Base-by-base conservation (phyloP, 2,888 invertebrate species). In the Darwinula stevensoni region DNA sequence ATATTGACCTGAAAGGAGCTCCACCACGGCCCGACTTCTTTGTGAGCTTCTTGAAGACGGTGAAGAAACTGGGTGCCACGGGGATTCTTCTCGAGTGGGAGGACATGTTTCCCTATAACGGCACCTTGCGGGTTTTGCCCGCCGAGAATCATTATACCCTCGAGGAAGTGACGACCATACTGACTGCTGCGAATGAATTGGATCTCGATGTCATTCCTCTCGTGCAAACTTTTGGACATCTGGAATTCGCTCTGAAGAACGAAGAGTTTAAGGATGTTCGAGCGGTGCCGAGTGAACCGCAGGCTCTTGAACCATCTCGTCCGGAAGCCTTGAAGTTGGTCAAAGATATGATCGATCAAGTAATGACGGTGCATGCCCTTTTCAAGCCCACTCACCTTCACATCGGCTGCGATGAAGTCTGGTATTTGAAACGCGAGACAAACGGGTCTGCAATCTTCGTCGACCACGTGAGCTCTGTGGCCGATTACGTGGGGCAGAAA, bases 1-100 rank as follows among this genome's bases (percentile, higher is more conserved):
- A 80, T 49, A 49, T 80, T 15, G 82, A 80, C 51, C 50, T 80
- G 12, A 80, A 82, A 49, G 76, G 78, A 4, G 70, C 75, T 2
- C 74, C 76, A 1, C 71, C 71, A 0, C 65, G 63, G 41, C 43
- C 72, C 2, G 45, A 49, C 0, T 70, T 68, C 42, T 58, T 65
- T 35, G 47, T 54, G 32, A 51, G 58, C 5, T 40, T 78, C 0
- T 58, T 76, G 34, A 62, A 62, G 1, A 49, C 63, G 35, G 45
- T 74, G 5, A 57, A 54, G 30, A 52, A 52, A 15, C 45, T 66
- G 27, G 69, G 74, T n/a, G 73, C 66, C 0, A 76, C 69, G 15
- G 75, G 72, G 1, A 45, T 80, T 11, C 51, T 78, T 3, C 56
- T 80, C 17, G 78, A 80, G 42, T 64, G 62, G 45, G 64, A 64